Evolutionary conservation across 2,888 invertebrate genomes (phyloP), one percentile per base, ranked within the genome.

Genomic region (Ophion costatus): DNA sequence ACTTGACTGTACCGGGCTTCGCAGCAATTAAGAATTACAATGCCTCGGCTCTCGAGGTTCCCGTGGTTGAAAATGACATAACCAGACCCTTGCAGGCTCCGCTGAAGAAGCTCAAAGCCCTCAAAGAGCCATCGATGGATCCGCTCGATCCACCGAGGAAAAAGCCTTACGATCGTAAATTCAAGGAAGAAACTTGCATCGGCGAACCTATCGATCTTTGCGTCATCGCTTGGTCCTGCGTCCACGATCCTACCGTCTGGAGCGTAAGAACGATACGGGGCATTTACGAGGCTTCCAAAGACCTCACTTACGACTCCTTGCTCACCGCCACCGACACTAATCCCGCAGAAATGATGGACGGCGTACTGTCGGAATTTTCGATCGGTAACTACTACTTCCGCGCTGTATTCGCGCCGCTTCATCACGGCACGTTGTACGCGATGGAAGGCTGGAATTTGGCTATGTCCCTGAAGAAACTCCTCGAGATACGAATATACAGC

Each of bases 201-300:
- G 73, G 83, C 0, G 89, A 89, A n/a, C 89, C 93, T 0, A 75
- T 93, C 20, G 93, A 93, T 83, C 87, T 94, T 38, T 93, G 93
- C 74, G 81, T 92, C 2, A 92, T 93, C 84, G 93, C 93, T 0
- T 93, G 93, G 93, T 90, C 92, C 0, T 88, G 91, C 71, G 90
- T 93, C 63, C 91, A 92, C 73, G 92, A 93, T 80, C 93, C 93
- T 0, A 78, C 87, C 10, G 81, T 86, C 2, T 93, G 93, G 93
- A 90, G 92, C 0, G 83, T 88, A 3, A 88, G 90, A 22, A 92
- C 92, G 0, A 83, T 93, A 0, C 87, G 87, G 83, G 91, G 88
- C 11, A 82, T 94, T 5, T 91, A 90, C 87, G 91, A 92, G 57
- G 91, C 92, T 0, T 84, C 90, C 11, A 73, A 80, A 24, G 92